A percentile compares a stretch with the other conserved stretches of the same genome.
Conservation (phyloP, 2,113 vertebrate genomes). For the Mastomys coucha region DNA sequence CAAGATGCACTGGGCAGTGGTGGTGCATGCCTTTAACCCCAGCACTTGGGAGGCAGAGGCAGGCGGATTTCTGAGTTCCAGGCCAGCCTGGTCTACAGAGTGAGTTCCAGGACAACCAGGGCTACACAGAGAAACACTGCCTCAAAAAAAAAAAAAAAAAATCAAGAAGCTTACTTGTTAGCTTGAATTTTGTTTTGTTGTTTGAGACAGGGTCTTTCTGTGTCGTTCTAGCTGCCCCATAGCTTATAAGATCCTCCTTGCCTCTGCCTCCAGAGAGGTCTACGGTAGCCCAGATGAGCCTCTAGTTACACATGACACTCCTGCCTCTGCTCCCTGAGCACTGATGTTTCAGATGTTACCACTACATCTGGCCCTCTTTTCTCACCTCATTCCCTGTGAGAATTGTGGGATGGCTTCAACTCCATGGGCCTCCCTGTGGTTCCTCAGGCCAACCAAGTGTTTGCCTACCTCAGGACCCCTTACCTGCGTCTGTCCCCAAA, state of each 20-base stretch:
- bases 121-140: too few species aligned
- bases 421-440: neutral
- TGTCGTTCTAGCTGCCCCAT: neutral
- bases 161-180: neutral
- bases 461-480: neutral
- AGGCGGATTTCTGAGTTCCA: too few species aligned
- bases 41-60: too few species aligned
- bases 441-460: neutral
- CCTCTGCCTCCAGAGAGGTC: neutral
- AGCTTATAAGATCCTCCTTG: neutral
- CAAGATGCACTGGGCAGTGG: neutral
- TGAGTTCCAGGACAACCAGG: too few species aligned
- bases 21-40: too few species aligned
- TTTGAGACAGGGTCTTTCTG: neutral
- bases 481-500: neutral
- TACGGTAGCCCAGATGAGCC: neutral
- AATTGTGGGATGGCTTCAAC: too few species aligned
- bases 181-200: neutral
- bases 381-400: too few species aligned
- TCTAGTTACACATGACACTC: neutral
- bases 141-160: too few species aligned
- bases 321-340: neutral
- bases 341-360: neutral
- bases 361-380: neutral
- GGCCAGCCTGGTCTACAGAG: too few species aligned